Percentiles rank a stretch among this genome's conserved stretches.
Evolutionary conservation across 2,113 vertebrate species (phyloP).

Genomic region (Picathartes gymnocephalus): DNA sequence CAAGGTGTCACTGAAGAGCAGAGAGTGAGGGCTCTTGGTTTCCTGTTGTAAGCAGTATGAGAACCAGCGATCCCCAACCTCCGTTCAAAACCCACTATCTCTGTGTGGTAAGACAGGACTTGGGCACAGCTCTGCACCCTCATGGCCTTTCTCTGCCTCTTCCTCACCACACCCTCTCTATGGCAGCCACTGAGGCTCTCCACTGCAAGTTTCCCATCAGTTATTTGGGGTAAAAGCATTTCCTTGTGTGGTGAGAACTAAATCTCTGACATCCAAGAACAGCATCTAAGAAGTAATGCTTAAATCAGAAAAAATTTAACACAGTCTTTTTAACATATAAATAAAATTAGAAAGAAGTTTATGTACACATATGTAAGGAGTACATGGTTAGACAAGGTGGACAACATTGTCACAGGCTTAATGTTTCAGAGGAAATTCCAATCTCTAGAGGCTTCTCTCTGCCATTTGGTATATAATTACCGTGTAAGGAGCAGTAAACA

Average conservation of each 20-base stretch:
- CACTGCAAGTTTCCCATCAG: background rate
- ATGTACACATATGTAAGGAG: background rate
- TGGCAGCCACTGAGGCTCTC: background rate
- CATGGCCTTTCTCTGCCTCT: background rate
- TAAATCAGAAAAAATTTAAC: background rate
- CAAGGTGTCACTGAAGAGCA: background rate
- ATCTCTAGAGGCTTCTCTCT: background rate
- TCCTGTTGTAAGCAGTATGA: background rate
- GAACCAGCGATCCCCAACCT: fast-evolving
- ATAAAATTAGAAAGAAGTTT: background rate
- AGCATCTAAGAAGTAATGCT: background rate
- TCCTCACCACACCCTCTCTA: background rate
- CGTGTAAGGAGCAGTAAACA: background rate
- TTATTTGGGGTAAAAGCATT: background rate
- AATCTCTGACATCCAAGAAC: background rate
- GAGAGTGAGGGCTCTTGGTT: background rate
- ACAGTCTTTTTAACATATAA: background rate
- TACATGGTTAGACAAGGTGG: background rate
- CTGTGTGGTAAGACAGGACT: background rate
- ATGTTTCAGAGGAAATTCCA: background rate
- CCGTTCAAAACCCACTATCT: background rate
- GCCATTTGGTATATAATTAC: background rate
- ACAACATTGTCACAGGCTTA: background rate
- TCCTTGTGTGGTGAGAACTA: background rate
- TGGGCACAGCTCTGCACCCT: background rate